These are phyloP conservation scores for Heliconius hewitsoni DNA, from an alignment of 1,140 invertebrate genomes.

Conservation along the genomic window DNA sequence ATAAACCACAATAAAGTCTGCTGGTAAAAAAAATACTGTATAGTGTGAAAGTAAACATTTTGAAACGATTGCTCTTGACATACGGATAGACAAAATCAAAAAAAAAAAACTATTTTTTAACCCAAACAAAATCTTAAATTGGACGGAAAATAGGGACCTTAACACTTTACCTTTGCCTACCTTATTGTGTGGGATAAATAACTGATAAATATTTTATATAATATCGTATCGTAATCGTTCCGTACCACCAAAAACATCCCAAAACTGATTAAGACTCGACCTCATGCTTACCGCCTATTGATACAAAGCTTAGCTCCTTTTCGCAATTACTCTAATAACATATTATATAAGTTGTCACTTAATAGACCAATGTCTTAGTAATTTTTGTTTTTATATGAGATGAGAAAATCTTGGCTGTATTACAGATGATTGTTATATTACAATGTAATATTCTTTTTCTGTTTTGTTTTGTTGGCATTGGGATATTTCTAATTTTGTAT, in stretches of 20 bases:
- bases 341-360: slow-evolving; percentile 13
- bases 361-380: slow-evolving; percentile 6
- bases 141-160: too few species aligned
- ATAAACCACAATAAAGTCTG: too few species aligned
- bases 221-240: slow-evolving; percentile 7
- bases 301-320: slow-evolving; percentile 2
- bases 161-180: too few species aligned
- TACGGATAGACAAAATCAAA: too few species aligned
- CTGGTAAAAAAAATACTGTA: too few species aligned
- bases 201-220: not conserved
- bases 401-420: not conserved
- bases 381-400: not conserved
- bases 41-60: too few species aligned
- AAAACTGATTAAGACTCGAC: not conserved
- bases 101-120: too few species aligned
- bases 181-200: too few species aligned
- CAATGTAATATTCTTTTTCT: not conserved
- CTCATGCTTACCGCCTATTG: slow-evolving; percentile 7
- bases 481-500: not conserved
- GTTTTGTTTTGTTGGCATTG: not conserved
- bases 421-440: not conserved
- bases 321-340: slow-evolving; percentile 4
- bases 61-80: too few species aligned
- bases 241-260: not conserved
- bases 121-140: too few species aligned